Percentiles rank a stretch among this genome's conserved stretches.
These are phyloP conservation scores for Melipona bicolor DNA, from an alignment of 2,888 invertebrate species.

Conservation along the genomic window DNA sequence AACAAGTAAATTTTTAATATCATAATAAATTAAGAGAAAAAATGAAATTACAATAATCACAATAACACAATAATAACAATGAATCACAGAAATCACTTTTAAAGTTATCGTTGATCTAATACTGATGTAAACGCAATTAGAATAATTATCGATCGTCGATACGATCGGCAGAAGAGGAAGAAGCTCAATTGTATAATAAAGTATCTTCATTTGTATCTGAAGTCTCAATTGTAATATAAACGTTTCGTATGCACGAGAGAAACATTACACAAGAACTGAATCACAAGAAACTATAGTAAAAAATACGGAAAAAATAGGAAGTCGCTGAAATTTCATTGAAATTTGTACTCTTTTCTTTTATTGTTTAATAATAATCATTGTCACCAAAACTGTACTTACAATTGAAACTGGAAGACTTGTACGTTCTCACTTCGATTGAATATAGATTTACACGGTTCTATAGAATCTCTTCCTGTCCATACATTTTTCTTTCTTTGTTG, in stretches of 20 bases:
- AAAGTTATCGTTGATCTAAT: slow-evolving; percentile 3
- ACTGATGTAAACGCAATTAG: slow-evolving; percentile 29
- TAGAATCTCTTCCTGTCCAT: not conserved
- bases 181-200: not conserved
- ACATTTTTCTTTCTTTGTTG: not conserved
- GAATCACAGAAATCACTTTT: not conserved
- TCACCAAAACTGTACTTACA: no score
- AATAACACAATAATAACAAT: no score
- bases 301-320: not conserved
- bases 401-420: not conserved
- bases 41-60: not conserved
- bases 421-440: not conserved
- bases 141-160: slow-evolving; percentile 42
- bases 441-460: not conserved
- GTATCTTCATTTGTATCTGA: no score
- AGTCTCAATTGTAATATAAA: not conserved
- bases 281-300: not conserved
- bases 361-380: not conserved
- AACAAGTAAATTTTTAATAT: not conserved
- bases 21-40: not conserved
- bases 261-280: slow-evolving; percentile 29
- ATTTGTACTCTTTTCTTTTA: not conserved
- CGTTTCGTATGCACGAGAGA: no score
- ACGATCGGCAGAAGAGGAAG: slow-evolving; percentile 23
- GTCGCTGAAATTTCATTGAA: not conserved